These are phyloP conservation scores for Mactromeris polynyma DNA, from an alignment of 2,888 invertebrate species.

Conservation along the genomic window DNA sequence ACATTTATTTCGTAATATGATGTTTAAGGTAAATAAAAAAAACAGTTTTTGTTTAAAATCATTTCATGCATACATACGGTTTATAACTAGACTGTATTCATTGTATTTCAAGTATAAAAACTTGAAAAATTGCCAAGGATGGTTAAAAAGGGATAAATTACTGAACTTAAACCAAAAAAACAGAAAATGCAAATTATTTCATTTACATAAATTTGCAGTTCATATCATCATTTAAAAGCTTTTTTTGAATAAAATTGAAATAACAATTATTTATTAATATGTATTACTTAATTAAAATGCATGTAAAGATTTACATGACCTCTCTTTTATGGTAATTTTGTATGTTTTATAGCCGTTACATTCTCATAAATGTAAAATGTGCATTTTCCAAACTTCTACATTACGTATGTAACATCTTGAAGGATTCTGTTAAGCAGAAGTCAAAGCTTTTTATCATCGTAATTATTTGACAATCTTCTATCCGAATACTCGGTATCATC, in stretches of 20 bases:
- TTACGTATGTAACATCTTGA: too few species aligned
- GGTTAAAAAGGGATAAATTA: background rate
- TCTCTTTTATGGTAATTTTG: background rate
- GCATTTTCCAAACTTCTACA: background rate
- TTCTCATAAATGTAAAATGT: background rate
- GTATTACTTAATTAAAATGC: background rate
- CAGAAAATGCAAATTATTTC: background rate
- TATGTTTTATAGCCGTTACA: background rate
- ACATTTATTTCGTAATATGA: too few species aligned
- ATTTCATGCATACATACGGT: too few species aligned
- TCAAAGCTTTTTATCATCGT: too few species aligned
- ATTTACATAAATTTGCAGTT: slow-evolving; percentile 17
- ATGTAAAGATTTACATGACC: background rate
- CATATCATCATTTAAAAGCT: background rate
- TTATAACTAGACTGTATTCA: too few species aligned
- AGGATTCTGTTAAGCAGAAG: too few species aligned
- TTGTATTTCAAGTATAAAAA: background rate
- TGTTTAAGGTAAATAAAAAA: too few species aligned
- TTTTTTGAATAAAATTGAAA: slow-evolving; percentile 12
- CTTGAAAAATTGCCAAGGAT: background rate
- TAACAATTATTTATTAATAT: background rate
- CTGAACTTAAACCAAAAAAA: background rate
- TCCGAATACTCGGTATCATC: too few species aligned
- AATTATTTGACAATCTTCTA: too few species aligned
- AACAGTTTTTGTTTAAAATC: too few species aligned